phyloP scores from a whole-genome alignment of 2,888 invertebrate genomes.

The Andrena trimmerana region DNA sequence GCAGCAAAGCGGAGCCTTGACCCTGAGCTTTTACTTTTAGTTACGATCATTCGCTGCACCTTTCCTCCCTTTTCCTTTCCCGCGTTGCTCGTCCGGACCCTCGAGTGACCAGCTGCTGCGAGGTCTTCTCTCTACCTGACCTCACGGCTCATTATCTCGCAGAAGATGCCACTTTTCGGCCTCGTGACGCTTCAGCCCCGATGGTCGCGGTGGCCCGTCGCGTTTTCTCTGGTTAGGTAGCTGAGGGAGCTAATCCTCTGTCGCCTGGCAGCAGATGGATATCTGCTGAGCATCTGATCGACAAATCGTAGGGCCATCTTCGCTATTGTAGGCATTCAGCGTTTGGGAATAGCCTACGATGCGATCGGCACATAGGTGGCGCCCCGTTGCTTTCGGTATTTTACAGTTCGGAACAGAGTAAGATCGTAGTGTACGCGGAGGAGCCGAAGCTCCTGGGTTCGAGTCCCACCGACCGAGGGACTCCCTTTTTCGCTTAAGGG shows the following conservation, averaged over 20 bases:
- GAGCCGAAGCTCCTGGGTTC: too few species aligned
- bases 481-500: too few species aligned
- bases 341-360: too few species aligned
- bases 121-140: constrained; percentile 6
- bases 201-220: neutral
- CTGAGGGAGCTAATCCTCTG: neutral
- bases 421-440: too few species aligned
- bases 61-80: neutral
- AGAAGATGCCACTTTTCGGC: constrained; percentile 2
- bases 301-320: too few species aligned
- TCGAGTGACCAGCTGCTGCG: constrained; percentile 17
- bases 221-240: neutral
- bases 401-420: too few species aligned
- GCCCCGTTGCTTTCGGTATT: too few species aligned
- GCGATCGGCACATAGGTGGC: too few species aligned
- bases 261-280: neutral
- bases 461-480: too few species aligned
- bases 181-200: neutral
- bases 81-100: neutral
- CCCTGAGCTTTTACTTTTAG: constrained; percentile 37
- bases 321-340: too few species aligned
- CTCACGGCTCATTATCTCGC: constrained; percentile 19
- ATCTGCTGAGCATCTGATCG: too few species aligned
- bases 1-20: constrained; percentile 16
- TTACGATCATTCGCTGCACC: constrained; percentile 13